Base-by-base conservation (phyloP, 2,113 vertebrate species). In the Poicephalus meyeri region DNA sequence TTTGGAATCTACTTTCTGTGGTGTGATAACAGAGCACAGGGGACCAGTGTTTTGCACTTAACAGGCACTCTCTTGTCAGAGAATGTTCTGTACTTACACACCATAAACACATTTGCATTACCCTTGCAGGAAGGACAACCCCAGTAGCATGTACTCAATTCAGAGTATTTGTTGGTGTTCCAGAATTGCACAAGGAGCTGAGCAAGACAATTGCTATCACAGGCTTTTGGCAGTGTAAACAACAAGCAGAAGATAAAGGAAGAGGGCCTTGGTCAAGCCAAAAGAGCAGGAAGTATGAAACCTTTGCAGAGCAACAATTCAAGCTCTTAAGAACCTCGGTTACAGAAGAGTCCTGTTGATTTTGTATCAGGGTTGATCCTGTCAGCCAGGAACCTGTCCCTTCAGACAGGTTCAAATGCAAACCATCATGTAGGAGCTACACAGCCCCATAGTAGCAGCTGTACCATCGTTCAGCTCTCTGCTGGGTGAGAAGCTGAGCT, bases 51-150 rank as follows among this genome's bases (percentile, higher is more conserved):
- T 80, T 88, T 78, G 39, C 41, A 53, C 39, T n/a, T 35, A 76
- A 68, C 72, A 95, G 44, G 33, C n/a, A 82, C 6, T 3, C 12
- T 86, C 65, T 96, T 96, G 93, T 92, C 93, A 93, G 72, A 77
- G 85, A 76, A 74, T 5, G 56, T 96, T 91, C 93, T 89, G 88
- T 93, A 74, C 88, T n/a, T 70, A 69, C 2, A 16, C 33, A 56
- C 77, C 63, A 89, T 74, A 85, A 95, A 84, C n/a, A 65, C 58
- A 68, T n/a, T 42, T 56, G n/a, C 0, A 0, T 44, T 92, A 72
- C 46, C 65, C 80, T 71, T 72, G 69, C 35, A 72, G 73, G 46
- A 97, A 93, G 49, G 80, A 7, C 73, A 87, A 61, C 28, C 33
- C 80, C 33, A 44, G 72, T 9, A 91, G 42, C 35, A 42, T 2